These are phyloP conservation scores for Cephonodes hylas DNA, from an alignment of 2,888 invertebrate species.

Conservation along the genomic window DNA sequence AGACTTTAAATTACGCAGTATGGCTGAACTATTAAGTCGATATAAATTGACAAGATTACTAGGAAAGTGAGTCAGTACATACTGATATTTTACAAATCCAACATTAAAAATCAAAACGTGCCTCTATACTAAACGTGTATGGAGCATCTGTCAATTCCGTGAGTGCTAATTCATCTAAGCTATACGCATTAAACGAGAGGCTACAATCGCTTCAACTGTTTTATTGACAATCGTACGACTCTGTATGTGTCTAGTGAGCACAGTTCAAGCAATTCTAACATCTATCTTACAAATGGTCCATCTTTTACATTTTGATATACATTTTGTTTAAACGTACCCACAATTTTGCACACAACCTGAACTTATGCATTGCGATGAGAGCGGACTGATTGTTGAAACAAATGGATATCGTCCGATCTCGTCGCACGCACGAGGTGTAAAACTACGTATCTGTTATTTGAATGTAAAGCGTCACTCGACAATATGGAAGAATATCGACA, in stretches of 20 bases:
- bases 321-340: constrained; percentile 70
- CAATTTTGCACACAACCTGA: constrained; percentile 35
- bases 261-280: constrained; percentile 49
- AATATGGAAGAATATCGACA: constrained; percentile 40
- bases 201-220: constrained; percentile 49
- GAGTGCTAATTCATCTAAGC: constrained; percentile 70
- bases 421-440: neutral
- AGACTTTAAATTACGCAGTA: neutral
- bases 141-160: constrained; percentile 79
- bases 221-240: neutral
- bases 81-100: constrained; percentile 19
- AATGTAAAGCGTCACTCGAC: constrained; percentile 31
- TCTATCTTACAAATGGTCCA: constrained; percentile 67
- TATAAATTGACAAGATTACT: neutral
- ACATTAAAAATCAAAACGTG: constrained; percentile 43
- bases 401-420: neutral
- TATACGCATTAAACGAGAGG: constrained; percentile 53
- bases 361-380: neutral
- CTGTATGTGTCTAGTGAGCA: constrained; percentile 19
- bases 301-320: constrained; percentile 78
- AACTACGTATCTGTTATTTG: constrained; percentile 16
- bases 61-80: neutral
- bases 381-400: neutral
- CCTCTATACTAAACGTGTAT: constrained; percentile 52
- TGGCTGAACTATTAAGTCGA: neutral